These are phyloP conservation scores for Hydra vulgaris DNA, from an alignment of 30 jellyfish, hydroid and myxozoan genomes.

Conservation along the genomic window DNA sequence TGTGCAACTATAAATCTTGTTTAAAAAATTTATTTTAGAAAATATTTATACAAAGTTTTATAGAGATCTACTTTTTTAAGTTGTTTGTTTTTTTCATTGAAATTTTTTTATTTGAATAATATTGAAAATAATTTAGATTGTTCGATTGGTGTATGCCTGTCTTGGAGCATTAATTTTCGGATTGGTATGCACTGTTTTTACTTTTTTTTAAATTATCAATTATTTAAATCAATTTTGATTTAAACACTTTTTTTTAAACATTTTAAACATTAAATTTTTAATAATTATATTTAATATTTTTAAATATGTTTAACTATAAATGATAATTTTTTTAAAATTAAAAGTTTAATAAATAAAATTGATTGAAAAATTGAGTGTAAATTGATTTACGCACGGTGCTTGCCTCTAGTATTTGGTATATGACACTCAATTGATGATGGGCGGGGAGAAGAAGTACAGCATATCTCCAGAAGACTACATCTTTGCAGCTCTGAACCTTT, in stretches of 20 bases:
- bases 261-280: too few species aligned
- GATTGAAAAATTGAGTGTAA: background rate
- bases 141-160: conserved; percentile 91
- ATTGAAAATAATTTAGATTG: too few species aligned
- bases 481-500: conserved; percentile 86
- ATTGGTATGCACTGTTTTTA: conserved; percentile 53
- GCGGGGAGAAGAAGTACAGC: conserved; percentile 83
- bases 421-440: conserved; percentile 96
- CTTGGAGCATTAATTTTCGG: conserved; percentile 97
- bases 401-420: conserved; percentile 66
- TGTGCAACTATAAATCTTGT: too few species aligned
- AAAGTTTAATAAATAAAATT: background rate
- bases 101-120: too few species aligned
- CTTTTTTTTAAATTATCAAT: background rate
- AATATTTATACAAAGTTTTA: too few species aligned
- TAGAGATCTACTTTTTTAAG: too few species aligned
- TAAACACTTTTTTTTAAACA: too few species aligned
- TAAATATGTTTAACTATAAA: too few species aligned
- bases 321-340: too few species aligned
- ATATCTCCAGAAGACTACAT: conserved; percentile 94
- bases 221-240: background rate
- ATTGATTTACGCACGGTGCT: background rate
- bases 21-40: too few species aligned
- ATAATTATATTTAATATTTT: too few species aligned
- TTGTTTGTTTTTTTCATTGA: too few species aligned